A percentile compares a stretch with the other conserved stretches of the same genome.
Evolutionary conservation across 23 tunicate species (phyloP).

Genomic region (Diplosoma virens): DNA sequence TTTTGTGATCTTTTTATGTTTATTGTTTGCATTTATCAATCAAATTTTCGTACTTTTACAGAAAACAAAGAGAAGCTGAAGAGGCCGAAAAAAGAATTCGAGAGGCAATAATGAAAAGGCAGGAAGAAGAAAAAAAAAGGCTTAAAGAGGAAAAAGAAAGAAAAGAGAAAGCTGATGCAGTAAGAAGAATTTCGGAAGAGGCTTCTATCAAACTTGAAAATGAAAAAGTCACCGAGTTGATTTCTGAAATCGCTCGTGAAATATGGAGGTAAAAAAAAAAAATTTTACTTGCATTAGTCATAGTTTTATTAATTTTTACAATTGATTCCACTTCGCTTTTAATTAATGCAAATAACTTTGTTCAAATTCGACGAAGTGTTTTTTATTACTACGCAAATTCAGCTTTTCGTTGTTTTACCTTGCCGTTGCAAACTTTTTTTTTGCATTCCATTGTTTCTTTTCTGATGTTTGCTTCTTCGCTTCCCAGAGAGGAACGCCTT

Average conservation of each 20-base stretch:
- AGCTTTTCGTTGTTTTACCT: no score
- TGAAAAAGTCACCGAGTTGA: background rate
- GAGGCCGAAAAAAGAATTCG: conserved; percentile 21
- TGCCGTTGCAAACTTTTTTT: no score
- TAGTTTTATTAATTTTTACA: no score
- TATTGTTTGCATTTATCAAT: no score
- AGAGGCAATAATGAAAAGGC: background rate
- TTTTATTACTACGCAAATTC: no score
- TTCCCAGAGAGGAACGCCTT: background rate
- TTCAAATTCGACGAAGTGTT: no score
- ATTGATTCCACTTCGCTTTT: no score
- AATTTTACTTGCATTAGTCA: no score
- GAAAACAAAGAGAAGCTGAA: background rate
- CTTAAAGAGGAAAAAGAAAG: conserved; percentile 31
- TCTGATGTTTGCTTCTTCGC: no score
- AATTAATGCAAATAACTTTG: no score
- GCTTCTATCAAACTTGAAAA: background rate
- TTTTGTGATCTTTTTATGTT: no score
- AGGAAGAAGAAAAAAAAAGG: background rate
- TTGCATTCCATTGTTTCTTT: no score
- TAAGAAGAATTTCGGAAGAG: background rate
- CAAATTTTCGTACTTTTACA: background rate
- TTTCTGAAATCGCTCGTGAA: background rate
- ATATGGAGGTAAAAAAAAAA: background rate
- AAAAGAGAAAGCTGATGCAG: conserved; percentile 17